phyloP scores from a whole-genome alignment of 2,113 vertebrate genomes.

The Polypterus bichir region DNA sequence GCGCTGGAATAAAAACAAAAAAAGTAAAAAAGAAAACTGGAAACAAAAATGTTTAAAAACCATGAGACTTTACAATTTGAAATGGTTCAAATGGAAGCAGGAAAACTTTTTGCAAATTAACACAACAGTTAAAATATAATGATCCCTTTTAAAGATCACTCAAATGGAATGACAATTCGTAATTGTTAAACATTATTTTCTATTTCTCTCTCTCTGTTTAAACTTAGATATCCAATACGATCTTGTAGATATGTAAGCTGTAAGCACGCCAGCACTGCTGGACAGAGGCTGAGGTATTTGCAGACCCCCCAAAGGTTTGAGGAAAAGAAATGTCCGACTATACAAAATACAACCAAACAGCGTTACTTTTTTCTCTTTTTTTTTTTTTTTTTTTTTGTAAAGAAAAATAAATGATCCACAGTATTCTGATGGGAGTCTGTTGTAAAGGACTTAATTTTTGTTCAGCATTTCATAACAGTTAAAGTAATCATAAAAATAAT shows the following conservation, averaged over 20 bases:
- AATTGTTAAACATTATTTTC: conserved; percentile 13
- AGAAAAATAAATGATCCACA: conserved; percentile 1
- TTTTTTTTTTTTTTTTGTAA: conserved; percentile 5
- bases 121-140: background rate
- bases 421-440: conserved; percentile 2
- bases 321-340: no score
- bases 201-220: no score
- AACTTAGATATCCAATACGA: conserved; percentile 30
- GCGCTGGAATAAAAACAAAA: conserved; percentile 44
- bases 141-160: background rate
- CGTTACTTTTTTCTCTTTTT: no score
- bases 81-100: background rate
- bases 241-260: conserved; percentile 46
- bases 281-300: conserved; percentile 63
- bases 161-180: background rate
- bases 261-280: conserved; percentile 45
- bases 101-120: background rate
- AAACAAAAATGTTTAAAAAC: conserved; percentile 8
- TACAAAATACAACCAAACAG: no score
- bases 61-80: conserved; percentile 12
- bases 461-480: no score
- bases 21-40: no score
- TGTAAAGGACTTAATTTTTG: background rate
- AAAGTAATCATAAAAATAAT: background rate
- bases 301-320: conserved; percentile 34